phyloP scores from a whole-genome alignment of 2,888 invertebrate genomes.

The Acanthosepion lycidas region DNA sequence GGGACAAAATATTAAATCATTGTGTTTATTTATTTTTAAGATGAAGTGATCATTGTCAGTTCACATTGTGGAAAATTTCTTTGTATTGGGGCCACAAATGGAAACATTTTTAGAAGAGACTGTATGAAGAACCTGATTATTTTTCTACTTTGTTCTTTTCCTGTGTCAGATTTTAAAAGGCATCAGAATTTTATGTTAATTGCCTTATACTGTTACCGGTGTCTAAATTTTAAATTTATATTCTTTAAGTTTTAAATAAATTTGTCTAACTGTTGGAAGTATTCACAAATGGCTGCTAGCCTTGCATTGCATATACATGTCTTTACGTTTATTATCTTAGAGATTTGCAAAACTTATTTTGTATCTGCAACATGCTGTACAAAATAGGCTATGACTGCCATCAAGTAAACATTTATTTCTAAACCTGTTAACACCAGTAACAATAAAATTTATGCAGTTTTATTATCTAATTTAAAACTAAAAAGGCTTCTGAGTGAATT shows the following conservation, averaged over 20 bases:
- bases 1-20: background rate
- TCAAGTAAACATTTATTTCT: background rate
- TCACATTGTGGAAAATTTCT: background rate
- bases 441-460: too few relatives aligned
- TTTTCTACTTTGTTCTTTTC: slow-evolving; percentile 2
- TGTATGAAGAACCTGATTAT: background rate
- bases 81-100: too few relatives aligned
- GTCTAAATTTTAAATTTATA: background rate
- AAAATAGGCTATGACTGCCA: too few relatives aligned
- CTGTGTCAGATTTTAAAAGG: background rate
- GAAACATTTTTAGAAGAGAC: background rate
- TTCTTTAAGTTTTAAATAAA: background rate
- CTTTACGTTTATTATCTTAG: too few relatives aligned
- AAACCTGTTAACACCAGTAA: background rate
- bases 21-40: background rate
- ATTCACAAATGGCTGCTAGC: background rate
- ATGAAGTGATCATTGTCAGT: background rate
- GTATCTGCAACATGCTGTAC: too few relatives aligned
- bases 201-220: slow-evolving; percentile 18
- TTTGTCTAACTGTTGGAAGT: background rate
- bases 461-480: too few relatives aligned
- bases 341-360: too few relatives aligned
- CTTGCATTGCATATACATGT: background rate
- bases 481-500: too few relatives aligned
- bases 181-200: background rate